These are phyloP conservation scores for Eurypyga helias DNA, from an alignment of 2,113 vertebrate species.

Conservation along the genomic window DNA sequence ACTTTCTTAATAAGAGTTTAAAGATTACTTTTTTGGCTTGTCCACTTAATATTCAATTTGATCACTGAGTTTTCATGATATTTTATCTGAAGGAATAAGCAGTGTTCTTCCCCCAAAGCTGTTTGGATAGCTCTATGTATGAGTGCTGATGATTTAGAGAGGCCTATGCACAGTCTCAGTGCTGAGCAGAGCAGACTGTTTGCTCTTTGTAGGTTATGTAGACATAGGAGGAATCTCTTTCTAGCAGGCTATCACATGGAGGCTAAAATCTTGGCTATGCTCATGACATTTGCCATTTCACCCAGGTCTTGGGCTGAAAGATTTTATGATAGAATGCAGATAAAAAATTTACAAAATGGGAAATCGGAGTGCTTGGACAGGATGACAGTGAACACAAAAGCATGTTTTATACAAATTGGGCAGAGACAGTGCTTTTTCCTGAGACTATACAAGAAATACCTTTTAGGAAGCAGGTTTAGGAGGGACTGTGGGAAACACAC, in stretches of 20 bases:
- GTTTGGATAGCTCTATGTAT: background rate
- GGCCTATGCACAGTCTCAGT: background rate
- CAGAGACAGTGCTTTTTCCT: background rate
- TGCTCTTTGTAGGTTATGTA: background rate
- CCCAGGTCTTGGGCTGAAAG: background rate
- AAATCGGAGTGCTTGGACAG: background rate
- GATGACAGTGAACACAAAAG: background rate
- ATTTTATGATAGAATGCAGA: background rate
- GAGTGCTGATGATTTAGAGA: background rate
- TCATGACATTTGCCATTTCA: background rate
- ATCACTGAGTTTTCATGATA: background rate
- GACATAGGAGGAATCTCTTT: background rate
- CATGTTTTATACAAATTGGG: fast-evolving
- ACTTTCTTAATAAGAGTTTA: background rate
- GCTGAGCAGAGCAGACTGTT: background rate
- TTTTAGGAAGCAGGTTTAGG: background rate
- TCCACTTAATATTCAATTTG: background rate
- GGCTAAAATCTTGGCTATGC: background rate
- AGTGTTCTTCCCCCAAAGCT: background rate
- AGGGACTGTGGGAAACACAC: background rate
- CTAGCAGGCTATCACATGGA: background rate
- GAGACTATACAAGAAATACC: background rate
- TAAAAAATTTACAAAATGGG: background rate
- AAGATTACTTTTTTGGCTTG: background rate
- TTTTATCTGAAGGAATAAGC: background rate